phyloP scores from a whole-genome alignment of 2,113 vertebrate genomes.

The Lates calcarifer region DNA sequence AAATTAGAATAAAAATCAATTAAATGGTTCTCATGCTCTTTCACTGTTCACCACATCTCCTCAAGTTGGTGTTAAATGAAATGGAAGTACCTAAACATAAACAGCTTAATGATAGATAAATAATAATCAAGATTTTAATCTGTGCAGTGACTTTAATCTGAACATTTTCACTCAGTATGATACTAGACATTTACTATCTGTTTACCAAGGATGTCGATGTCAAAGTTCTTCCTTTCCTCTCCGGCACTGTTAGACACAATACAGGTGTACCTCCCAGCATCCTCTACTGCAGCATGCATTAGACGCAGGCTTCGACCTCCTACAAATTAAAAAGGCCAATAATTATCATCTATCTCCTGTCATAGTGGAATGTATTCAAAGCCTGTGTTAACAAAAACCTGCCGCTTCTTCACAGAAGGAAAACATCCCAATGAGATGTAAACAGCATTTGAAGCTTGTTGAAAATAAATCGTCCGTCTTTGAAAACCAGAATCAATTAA shows the following conservation, averaged over 20 bases:
- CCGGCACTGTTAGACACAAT: constrained; percentile 92
- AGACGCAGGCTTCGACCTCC: constrained; percentile 91
- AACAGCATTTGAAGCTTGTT: background rate
- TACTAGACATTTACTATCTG: background rate
- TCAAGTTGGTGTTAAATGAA: background rate
- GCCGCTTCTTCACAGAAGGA: background rate
- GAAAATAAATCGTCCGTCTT: background rate
- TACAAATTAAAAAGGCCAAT: constrained; percentile 60
- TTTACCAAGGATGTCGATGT: constrained; percentile 89
- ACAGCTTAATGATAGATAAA: background rate
- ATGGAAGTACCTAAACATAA: background rate
- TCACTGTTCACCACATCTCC: background rate
- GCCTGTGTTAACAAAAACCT: background rate
- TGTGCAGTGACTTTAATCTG: background rate
- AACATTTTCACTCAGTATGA: background rate
- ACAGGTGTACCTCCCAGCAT: constrained; percentile 92
- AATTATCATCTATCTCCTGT: constrained; percentile 3
- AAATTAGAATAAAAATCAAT: constrained; percentile 23
- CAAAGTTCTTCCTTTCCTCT: constrained; percentile 90
- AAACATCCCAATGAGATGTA: background rate
- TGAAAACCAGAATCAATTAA: constrained; percentile 23
- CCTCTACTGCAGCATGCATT: constrained; percentile 82
- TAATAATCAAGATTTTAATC: background rate
- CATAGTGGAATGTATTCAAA: constrained; percentile 16
- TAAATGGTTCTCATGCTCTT: constrained; percentile 11